Evolutionary conservation across 2,797 vertebrate species (phyloP).

Genomic region (Sciurus carolinensis): DNA sequence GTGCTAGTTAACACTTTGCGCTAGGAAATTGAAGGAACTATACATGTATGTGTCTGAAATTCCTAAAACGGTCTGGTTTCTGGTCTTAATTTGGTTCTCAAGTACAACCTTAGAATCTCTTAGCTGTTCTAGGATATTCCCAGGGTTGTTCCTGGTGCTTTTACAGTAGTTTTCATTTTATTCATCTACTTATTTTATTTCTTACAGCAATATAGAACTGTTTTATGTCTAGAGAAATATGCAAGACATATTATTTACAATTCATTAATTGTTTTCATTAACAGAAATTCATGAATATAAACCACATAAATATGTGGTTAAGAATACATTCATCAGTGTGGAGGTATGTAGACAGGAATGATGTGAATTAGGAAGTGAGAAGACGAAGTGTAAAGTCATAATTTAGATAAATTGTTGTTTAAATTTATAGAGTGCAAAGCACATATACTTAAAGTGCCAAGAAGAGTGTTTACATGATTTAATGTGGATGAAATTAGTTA

Average conservation of each 20-base stretch:
- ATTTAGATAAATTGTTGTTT: not conserved
- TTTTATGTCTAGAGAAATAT: not conserved
- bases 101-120: not conserved
- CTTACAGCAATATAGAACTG: not conserved
- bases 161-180: not conserved
- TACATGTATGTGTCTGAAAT: not conserved
- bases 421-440: not conserved
- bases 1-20: not conserved
- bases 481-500: not conserved
- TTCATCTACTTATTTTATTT: conserved; percentile 8
- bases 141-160: not conserved
- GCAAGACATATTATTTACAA: not conserved
- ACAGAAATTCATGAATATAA: not conserved
- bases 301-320: not conserved
- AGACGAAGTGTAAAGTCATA: not conserved
- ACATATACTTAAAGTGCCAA: not conserved
- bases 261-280: no score
- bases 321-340: not conserved
- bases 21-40: not conserved
- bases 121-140: rapidly evolving
- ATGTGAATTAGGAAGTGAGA: not conserved
- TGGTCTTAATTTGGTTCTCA: not conserved
- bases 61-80: not conserved
- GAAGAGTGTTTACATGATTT: not conserved
- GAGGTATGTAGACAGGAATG: not conserved